These are phyloP conservation scores for Helicorthomorpha holstii DNA, from an alignment of 1,140 invertebrate genomes.

Conservation along the genomic window DNA sequence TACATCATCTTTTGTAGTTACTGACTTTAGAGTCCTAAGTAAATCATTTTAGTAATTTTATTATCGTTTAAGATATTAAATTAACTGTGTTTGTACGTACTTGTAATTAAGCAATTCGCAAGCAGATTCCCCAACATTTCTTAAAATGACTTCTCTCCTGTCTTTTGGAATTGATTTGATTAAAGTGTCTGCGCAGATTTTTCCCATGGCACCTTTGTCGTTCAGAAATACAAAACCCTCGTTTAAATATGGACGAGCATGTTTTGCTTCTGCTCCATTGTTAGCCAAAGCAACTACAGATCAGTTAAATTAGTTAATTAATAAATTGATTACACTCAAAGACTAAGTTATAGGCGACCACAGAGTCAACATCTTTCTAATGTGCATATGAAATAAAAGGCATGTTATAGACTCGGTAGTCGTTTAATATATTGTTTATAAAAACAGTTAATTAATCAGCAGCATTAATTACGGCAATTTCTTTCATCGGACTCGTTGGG, in stretches of 20 bases:
- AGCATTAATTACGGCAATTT: conserved; percentile 39
- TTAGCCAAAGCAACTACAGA: background rate
- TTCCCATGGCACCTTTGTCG: background rate
- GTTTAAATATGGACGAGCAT: background rate
- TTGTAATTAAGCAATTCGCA: conserved; percentile 5
- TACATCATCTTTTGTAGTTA: background rate
- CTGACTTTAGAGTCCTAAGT: background rate
- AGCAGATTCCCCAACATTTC: conserved; percentile 2
- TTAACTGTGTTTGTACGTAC: background rate
- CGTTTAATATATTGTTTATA: too few species aligned
- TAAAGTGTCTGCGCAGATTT: conserved; percentile 4
- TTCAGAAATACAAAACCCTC: conserved; percentile 3
- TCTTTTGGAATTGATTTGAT: background rate
- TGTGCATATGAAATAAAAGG: too few species aligned
- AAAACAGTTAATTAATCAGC: background rate
- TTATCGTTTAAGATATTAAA: background rate
- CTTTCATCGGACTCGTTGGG: conserved; percentile 77
- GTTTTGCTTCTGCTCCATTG: background rate
- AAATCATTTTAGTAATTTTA: background rate
- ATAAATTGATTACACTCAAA: too few species aligned
- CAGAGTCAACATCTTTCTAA: too few species aligned
- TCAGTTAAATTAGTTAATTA: too few species aligned
- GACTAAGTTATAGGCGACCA: too few species aligned
- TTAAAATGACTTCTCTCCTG: conserved; percentile 4
- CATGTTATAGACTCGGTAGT: too few species aligned